These are phyloP conservation scores for Protaetia brevitarsis DNA, from an alignment of 1,140 invertebrate genomes.

Conservation along the genomic window DNA sequence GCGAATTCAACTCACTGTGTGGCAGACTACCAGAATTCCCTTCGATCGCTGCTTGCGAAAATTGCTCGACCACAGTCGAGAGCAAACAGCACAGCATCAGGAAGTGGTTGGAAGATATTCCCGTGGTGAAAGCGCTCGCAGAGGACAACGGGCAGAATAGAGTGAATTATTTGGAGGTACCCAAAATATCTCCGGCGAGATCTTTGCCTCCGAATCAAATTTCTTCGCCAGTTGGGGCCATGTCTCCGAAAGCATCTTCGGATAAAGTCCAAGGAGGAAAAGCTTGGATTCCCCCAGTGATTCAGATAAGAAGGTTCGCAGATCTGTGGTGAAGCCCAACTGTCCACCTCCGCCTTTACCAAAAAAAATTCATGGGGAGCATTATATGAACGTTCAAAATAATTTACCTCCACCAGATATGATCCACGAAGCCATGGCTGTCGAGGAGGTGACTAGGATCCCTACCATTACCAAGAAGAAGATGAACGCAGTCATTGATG, in stretches of 20 bases:
- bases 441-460: slow-evolving; percentile 45
- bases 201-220: slow-evolving; percentile 36
- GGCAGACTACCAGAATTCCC: slow-evolving; percentile 48
- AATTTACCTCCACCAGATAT: slow-evolving; percentile 53
- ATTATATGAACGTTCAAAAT: slow-evolving; percentile 35
- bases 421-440: slow-evolving; percentile 59
- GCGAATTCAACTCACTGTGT: slow-evolving; percentile 46
- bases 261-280: slow-evolving; percentile 28
- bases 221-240: slow-evolving; percentile 32
- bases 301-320: background rate
- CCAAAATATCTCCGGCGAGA: slow-evolving; percentile 37
- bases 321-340: slow-evolving; percentile 28
- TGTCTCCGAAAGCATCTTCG: slow-evolving; percentile 39
- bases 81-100: slow-evolving; percentile 67
- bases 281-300: slow-evolving; percentile 14
- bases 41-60: slow-evolving; percentile 51
- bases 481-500: slow-evolving; percentile 57
- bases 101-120: slow-evolving; percentile 76
- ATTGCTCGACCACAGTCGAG: slow-evolving; percentile 52
- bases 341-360: slow-evolving; percentile 32
- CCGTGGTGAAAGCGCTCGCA: slow-evolving; percentile 47
- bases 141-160: slow-evolving; percentile 12
- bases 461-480: slow-evolving; percentile 54
- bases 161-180: slow-evolving; percentile 25
- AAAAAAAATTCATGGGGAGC: slow-evolving; percentile 34